A percentile compares a stretch with the other conserved stretches of the same genome.
phyloP scores from a whole-genome alignment of 2,113 vertebrate species.

The Phrynosoma platyrhinos region DNA sequence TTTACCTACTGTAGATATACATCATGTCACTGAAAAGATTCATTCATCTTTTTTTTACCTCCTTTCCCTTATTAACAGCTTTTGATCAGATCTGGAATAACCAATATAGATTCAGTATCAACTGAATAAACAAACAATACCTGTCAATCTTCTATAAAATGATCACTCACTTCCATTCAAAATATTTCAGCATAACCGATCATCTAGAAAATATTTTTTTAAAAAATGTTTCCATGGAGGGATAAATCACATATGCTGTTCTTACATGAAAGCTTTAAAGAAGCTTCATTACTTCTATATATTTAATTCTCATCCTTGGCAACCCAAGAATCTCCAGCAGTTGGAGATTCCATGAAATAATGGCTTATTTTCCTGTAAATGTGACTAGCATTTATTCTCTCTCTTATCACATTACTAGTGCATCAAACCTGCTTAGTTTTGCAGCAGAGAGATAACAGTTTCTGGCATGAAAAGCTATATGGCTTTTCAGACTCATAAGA shows the following conservation, averaged over 20 bases:
- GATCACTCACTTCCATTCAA: constrained; percentile 13
- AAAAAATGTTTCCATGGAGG: constrained; percentile 30
- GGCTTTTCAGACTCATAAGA: constrained; percentile 12
- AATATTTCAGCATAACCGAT: constrained; percentile 31
- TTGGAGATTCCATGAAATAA: constrained; percentile 39
- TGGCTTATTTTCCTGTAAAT: constrained; percentile 22
- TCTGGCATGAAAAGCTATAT: constrained; percentile 3
- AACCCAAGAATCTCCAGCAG: constrained; percentile 13
- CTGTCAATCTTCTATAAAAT: constrained; percentile 29
- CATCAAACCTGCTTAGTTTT: not conserved
- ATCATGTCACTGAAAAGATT: not conserved
- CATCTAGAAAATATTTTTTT: not conserved
- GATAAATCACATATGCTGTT: constrained; percentile 22
- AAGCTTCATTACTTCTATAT: constrained; percentile 11
- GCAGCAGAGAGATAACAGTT: not conserved
- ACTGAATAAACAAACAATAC: not conserved
- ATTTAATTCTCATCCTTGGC: constrained; percentile 24
- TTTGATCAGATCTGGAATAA: constrained; percentile 39
- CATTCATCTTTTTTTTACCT: not conserved
- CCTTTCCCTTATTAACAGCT: constrained; percentile 34
- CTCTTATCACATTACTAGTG: constrained; percentile 26
- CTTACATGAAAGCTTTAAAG: not conserved
- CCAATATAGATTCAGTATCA: constrained; percentile 11
- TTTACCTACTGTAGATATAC: no score
- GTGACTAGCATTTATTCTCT: not conserved